These are phyloP conservation scores for Elgaria multicarinata DNA, from an alignment of 2,113 vertebrate genomes.

Conservation along the genomic window DNA sequence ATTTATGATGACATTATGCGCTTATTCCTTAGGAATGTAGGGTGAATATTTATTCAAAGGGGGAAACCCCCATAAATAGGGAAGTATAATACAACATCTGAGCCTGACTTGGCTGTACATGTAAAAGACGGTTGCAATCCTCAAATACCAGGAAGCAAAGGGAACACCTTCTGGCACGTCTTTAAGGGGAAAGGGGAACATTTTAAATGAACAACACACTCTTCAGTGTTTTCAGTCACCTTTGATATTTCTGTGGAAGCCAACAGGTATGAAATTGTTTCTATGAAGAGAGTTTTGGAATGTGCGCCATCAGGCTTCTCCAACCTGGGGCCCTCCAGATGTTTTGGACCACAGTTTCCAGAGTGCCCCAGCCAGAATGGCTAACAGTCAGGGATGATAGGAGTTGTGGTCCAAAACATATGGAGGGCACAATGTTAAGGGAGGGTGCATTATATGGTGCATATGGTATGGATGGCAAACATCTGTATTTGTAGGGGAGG, in stretches of 20 bases:
- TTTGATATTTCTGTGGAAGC: neutral
- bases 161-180: conserved; percentile 38
- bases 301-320: neutral
- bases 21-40: conserved; percentile 61
- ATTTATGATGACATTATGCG: conserved; percentile 47
- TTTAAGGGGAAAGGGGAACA: conserved; percentile 30
- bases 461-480: neutral
- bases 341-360: neutral
- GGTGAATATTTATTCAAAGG: conserved; percentile 51
- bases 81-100: conserved; percentile 59
- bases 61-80: conserved; percentile 51
- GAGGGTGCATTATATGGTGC: neutral
- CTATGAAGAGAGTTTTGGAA: neutral
- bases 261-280: neutral
- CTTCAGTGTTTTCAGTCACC: neutral
- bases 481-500: neutral
- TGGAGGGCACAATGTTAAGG: too few species aligned
- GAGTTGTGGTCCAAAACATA: too few species aligned
- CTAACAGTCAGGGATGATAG: too few species aligned
- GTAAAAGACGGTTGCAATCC: conserved; percentile 18
- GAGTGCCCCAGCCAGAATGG: too few species aligned
- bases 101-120: conserved; percentile 51
- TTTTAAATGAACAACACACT: neutral
- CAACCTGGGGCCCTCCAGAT: neutral
- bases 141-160: conserved; percentile 48